Evolutionary conservation across 1,140 invertebrate species (phyloP).

Genomic region (Galleria mellonella): DNA sequence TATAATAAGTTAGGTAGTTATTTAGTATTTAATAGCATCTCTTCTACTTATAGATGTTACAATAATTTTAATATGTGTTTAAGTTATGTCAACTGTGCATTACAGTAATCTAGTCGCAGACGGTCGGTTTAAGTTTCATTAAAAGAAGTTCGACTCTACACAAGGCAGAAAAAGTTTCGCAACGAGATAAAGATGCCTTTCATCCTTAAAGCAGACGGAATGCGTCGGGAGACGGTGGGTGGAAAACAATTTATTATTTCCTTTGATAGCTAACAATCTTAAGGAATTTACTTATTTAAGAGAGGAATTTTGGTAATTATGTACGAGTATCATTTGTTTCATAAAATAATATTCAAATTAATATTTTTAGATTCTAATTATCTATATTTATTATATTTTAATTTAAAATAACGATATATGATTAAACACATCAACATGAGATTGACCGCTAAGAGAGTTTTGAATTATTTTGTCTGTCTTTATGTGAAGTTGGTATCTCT

Average conservation of each 20-base stretch:
- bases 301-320: conserved; percentile 10
- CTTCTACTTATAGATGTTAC: no score
- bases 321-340: no score
- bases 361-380: conserved; percentile 3
- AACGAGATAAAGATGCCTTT: conserved; percentile 58
- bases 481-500: no score
- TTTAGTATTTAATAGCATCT: no score
- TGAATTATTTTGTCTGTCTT: no score
- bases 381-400: conserved; percentile 18
- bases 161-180: conserved; percentile 59
- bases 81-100: no score
- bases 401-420: conserved; percentile 18
- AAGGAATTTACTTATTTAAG: conserved; percentile 4
- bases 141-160: conserved; percentile 43
- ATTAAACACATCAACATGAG: no score
- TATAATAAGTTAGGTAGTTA: no score
- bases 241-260: conserved; percentile 53
- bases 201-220: conserved; percentile 40
- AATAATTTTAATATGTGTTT: no score
- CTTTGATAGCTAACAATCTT: conserved; percentile 24
- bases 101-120: conserved; percentile 48
- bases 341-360: no score
- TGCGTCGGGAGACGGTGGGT: conserved; percentile 23
- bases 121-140: conserved; percentile 60
- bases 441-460: no score